Percentiles rank a stretch among this genome's conserved stretches.
These are phyloP conservation scores for Tenualosa ilisha DNA, from an alignment of 2,797 vertebrate genomes.

Conservation along the genomic window DNA sequence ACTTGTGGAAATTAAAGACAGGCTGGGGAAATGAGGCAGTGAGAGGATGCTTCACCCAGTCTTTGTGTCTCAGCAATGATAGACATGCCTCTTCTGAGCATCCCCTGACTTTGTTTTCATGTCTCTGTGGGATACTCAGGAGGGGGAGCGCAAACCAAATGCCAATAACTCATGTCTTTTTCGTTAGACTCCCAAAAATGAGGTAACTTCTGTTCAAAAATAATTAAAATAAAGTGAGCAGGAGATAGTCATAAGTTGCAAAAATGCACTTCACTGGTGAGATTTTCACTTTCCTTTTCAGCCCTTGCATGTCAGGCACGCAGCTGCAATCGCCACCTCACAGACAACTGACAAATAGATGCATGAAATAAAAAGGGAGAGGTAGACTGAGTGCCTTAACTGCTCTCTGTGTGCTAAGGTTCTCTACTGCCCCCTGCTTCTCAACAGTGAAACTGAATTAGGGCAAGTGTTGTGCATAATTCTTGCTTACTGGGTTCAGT, in stretches of 20 bases:
- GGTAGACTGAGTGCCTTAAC: not conserved
- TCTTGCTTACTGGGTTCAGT: not conserved
- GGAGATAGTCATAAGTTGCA: not conserved
- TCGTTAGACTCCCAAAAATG: not conserved
- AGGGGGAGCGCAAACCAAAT: not conserved
- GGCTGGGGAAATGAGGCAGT: constrained; percentile 63
- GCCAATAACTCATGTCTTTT: not conserved
- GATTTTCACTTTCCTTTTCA: not conserved
- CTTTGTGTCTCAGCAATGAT: constrained; percentile 42
- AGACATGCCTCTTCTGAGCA: not conserved
- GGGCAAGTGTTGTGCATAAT: not conserved
- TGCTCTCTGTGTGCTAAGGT: not conserved
- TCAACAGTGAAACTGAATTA: not conserved
- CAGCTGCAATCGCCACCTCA: not conserved
- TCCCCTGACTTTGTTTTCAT: not conserved
- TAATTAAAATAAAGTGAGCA: not conserved
- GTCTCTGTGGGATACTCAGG: not conserved
- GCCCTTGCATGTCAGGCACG: not conserved
- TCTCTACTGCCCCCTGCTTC: constrained; percentile 42
- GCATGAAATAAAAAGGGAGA: not conserved
- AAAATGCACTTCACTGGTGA: not conserved
- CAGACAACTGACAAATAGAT: not conserved
- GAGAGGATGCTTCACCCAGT: constrained; percentile 63
- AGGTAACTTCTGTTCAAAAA: not conserved
- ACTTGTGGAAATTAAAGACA: constrained; percentile 59